These are phyloP conservation scores for Telmatochromis bifrenatus DNA, from an alignment of 2,113 vertebrate genomes.

Conservation along the genomic window DNA sequence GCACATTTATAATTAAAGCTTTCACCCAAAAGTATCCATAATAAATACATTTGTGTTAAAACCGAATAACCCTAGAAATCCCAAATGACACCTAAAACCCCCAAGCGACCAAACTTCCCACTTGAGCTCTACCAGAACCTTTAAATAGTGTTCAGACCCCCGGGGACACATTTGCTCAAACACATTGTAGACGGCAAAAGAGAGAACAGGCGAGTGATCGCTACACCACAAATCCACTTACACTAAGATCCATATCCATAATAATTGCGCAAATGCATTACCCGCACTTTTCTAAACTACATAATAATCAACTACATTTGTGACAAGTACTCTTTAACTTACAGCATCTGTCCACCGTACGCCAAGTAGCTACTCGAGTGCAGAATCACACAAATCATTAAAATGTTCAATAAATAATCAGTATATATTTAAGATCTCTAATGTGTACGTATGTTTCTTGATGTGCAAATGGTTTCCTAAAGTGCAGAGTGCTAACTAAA, in stretches of 20 bases:
- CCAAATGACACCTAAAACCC: not conserved
- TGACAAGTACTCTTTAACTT: not conserved
- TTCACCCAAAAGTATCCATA: not conserved
- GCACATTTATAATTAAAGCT: not conserved
- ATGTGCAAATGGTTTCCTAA: not conserved
- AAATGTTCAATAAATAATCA: not conserved
- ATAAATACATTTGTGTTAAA: not conserved
- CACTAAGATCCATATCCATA: not conserved
- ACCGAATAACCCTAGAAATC: not conserved
- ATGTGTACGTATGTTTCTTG: not conserved
- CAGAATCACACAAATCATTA: not conserved
- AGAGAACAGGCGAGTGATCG: not conserved
- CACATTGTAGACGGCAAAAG: not conserved
- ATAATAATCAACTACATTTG: not conserved
- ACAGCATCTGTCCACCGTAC: not conserved
- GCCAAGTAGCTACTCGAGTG: not conserved
- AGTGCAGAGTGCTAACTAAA: not conserved
- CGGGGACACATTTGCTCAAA: not conserved
- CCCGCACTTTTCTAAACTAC: not conserved
- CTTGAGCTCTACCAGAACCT: not conserved
- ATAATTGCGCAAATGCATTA: not conserved
- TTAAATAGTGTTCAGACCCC: not conserved
- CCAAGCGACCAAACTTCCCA: not conserved
- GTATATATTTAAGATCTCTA: not conserved
- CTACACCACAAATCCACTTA: not conserved